Percentiles rank a stretch among this genome's conserved stretches.
Conservation (phyloP, 2,797 vertebrate species). For the Macropodus opercularis region DNA sequence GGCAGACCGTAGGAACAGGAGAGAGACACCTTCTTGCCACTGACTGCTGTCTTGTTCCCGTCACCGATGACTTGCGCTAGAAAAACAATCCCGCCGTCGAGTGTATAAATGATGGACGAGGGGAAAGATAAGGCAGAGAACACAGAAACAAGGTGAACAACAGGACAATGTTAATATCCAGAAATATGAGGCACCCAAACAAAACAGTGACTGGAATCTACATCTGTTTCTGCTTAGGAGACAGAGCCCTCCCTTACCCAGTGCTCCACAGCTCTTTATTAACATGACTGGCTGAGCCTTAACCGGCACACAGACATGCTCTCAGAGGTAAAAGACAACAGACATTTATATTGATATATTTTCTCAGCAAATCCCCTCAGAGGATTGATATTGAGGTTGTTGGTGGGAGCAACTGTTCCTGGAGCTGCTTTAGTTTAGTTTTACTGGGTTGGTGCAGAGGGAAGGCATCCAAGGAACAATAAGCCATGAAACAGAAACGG, state of each 20-base stretch:
- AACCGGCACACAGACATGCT: slow-evolving; percentile 39
- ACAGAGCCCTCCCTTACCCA: slow-evolving; percentile 36
- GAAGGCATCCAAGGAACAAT: slow-evolving; percentile 35
- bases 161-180: slow-evolving; percentile 43
- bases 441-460: slow-evolving; percentile 15
- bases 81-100: slow-evolving; percentile 2
- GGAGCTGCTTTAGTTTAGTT: slow-evolving; percentile 5
- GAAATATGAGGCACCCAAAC: slow-evolving; percentile 49
- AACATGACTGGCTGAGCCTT: slow-evolving; percentile 57
- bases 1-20: slow-evolving; percentile 80
- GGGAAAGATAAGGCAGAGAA: slow-evolving; percentile 5
- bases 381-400: slow-evolving; percentile 17
- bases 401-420: slow-evolving; percentile 13
- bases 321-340: slow-evolving; percentile 26
- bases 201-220: slow-evolving; percentile 62
- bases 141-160: slow-evolving; percentile 19
- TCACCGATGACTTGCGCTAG: slow-evolving; percentile 71
- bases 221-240: slow-evolving; percentile 68
- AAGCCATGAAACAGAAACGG: slow-evolving; percentile 4
- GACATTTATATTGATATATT: slow-evolving; percentile 36
- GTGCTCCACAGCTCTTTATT: slow-evolving; percentile 55
- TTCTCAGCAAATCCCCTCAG: slow-evolving; percentile 32
- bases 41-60: slow-evolving; percentile 79
- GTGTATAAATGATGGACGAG: slow-evolving; percentile 8
- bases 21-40: slow-evolving; percentile 74